phyloP scores from a whole-genome alignment of 2,113 vertebrate genomes.

The Puffinus mauretanicus region DNA sequence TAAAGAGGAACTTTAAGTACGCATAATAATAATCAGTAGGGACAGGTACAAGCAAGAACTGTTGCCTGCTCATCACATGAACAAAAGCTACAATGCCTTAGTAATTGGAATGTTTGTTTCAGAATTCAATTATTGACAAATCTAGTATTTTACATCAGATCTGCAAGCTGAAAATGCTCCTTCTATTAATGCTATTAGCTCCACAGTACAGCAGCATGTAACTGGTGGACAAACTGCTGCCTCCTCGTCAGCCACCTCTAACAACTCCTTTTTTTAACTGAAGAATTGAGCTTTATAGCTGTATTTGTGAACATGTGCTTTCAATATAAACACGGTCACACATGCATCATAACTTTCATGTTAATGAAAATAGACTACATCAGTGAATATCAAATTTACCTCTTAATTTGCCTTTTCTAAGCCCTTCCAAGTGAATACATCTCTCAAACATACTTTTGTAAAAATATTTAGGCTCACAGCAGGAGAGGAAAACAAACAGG shows the following conservation, averaged over 20 bases:
- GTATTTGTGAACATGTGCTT: neutral
- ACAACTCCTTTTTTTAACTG: conserved; percentile 39
- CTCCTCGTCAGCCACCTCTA: conserved; percentile 63
- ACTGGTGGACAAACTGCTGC: conserved; percentile 64
- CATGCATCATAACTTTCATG: neutral
- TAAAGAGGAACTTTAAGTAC: conserved; percentile 72
- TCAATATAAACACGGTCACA: conserved; percentile 13
- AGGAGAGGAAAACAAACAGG: conserved; percentile 37
- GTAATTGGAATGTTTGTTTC: conserved; percentile 71
- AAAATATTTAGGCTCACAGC: conserved; percentile 4
- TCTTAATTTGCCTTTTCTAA: conserved; percentile 6
- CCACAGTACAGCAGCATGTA: conserved; percentile 50
- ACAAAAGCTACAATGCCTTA: conserved; percentile 52
- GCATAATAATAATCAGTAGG: conserved; percentile 56
- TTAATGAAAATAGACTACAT: neutral
- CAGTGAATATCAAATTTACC: conserved; percentile 25
- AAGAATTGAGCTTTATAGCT: conserved; percentile 22
- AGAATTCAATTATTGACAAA: conserved; percentile 74
- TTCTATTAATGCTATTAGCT: conserved; percentile 69
- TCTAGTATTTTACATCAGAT: conserved; percentile 69
- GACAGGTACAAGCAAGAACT: conserved; percentile 76
- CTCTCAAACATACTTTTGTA: neutral
- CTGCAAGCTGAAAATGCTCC: conserved; percentile 70
- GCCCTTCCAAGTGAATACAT: neutral
- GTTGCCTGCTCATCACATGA: conserved; percentile 18